Evolutionary conservation across 1,140 invertebrate species (phyloP), one percentile per base, ranked within the genome.

Genomic region (Cyclargus thomasi): DNA sequence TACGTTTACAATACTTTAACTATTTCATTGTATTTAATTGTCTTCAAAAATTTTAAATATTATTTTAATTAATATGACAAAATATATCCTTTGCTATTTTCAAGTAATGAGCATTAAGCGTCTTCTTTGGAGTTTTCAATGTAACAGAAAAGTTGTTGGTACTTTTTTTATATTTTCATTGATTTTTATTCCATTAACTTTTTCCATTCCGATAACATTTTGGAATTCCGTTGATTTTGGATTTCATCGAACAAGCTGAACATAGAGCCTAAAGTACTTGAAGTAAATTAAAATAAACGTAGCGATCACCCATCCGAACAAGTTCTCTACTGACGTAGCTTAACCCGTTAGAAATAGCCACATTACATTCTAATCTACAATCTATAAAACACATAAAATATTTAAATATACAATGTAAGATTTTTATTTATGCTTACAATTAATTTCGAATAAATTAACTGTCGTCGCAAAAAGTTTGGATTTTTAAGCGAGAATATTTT

Each of bases 1-100:
- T 62, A 67, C 62, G 59, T 39, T 67, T 55, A 57, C 29, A 18
- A 22, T 67, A 62, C 14, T 47, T 47, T 29, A 29, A 29, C 1
- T 29, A 29, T 29, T 47, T 47, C 8, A 47, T 14, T 11, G 39
- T 14, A 0, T 47, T 47, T 35, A 35, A 47, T 16, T 47, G 39
- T 29, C 8, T 29, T 29, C 8, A 29, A 29, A 29, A 29, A 29
- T 29, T 29, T 29, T 29, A 3, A n/a, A n/a, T n/a, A n/a, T n/a
- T n/a, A n/a, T n/a, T n/a, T n/a, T n/a, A n/a, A n/a, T n/a, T n/a
- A n/a, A n/a, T n/a, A n/a, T n/a, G n/a, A n/a, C n/a, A n/a, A n/a
- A n/a, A n/a, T n/a, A n/a, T n/a, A n/a, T n/a, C n/a, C n/a, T n/a
- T n/a, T n/a, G n/a, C n/a, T n/a, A n/a, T n/a, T n/a, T n/a, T n/a